Evolutionary conservation across 2,113 vertebrate species (phyloP), one percentile per base, ranked within the genome.

Genomic region (Salvator merianae): DNA sequence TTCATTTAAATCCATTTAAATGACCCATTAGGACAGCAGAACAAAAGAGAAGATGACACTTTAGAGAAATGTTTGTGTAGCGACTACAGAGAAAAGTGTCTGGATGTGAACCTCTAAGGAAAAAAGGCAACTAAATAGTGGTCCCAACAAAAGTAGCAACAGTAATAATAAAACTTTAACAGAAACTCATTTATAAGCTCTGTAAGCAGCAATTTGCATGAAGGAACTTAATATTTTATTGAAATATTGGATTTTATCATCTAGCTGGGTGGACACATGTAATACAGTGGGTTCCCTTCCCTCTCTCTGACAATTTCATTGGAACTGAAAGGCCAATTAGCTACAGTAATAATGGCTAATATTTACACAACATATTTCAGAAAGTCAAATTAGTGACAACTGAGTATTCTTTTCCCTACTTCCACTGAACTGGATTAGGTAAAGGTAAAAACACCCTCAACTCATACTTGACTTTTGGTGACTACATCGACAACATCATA

Each of bases 141-240:
- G 43, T 74, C 77, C 69, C 83, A 90, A 90, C 77, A 92, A 91
- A 92, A 92, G 90, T 70, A 53, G 87, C 62, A 53, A 74, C 88
- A 88, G 85, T 84, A 86, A 87, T 84, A 86, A 90, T 62, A 75
- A 2, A 79, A 82, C 28, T n/a, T 83, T 86, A 73, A 82, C 75
- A 86, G 30, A 76, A 83, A 87, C 91, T 90, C 83, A 80, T 90
- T 90, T 87, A 89, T 92, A 90, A 92, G 83, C 66, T 87, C 88
- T 86, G 79, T 90, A 87, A 87, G 73, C 40, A 84, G 89, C 88
- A 76, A 79, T 90, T 94, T 91, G 77, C 59, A 77, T 86, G 83
- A 92, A 91, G 83, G 92, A 78, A 47, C 81, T 94, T 93, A 82
- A 80, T 90, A 79, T 85, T 30, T 66, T 81, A 86, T 85, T 91